Evolutionary conservation across 1,140 invertebrate genomes (phyloP).

Genomic region (Bombyx mandarina): DNA sequence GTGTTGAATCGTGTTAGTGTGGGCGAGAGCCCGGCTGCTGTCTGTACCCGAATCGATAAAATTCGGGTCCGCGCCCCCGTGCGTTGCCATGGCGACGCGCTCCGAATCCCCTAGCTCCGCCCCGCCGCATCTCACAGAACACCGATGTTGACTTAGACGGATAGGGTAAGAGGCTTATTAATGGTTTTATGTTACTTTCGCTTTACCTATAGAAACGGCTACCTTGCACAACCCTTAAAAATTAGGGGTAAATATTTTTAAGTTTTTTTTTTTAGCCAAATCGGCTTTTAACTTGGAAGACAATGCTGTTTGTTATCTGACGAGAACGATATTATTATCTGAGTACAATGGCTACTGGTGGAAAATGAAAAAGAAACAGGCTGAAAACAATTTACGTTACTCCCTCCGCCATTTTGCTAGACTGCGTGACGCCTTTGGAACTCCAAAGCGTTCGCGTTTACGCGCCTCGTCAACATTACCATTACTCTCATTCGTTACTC

Average conservation of each 20-base stretch:
- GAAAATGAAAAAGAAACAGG: slow-evolving; percentile 22
- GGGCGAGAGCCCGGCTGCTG: slow-evolving; percentile 59
- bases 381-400: slow-evolving; percentile 30
- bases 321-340: not conserved
- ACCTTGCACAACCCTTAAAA: slow-evolving; percentile 5
- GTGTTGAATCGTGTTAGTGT: slow-evolving; percentile 60
- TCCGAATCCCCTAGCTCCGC: slow-evolving; percentile 23
- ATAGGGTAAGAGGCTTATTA: slow-evolving; percentile 70
- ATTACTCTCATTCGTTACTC: not conserved
- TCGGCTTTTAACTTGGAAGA: not conserved
- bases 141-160: slow-evolving; percentile 69
- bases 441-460: slow-evolving; percentile 36
- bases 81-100: slow-evolving; percentile 55
- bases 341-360: not conserved
- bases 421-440: slow-evolving; percentile 66
- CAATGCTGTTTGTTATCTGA: not conserved
- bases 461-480: slow-evolving; percentile 1
- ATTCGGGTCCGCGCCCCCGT: slow-evolving; percentile 63
- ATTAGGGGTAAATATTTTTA: slow-evolving; percentile 1
- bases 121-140: slow-evolving; percentile 48
- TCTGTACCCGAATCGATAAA: slow-evolving; percentile 67
- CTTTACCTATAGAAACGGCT: slow-evolving; percentile 28
- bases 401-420: slow-evolving; percentile 50
- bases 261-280: not conserved
- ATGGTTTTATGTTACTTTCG: slow-evolving; percentile 64